phyloP scores from a whole-genome alignment of 2,797 vertebrate species.

The Apogon talboti region DNA sequence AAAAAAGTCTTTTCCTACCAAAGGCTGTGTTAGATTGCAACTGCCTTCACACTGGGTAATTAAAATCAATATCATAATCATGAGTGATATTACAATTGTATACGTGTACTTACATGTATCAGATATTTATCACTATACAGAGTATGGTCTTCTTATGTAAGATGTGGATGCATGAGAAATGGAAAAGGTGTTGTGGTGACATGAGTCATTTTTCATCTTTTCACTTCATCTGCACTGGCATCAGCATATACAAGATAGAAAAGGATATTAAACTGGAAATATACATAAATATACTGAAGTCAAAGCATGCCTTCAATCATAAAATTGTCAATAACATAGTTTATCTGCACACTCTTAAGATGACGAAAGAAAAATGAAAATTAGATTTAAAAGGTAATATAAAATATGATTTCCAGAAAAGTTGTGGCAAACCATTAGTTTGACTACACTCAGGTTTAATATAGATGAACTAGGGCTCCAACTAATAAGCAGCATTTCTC shows the following conservation, averaged over 20 bases:
- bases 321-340: too few relatives aligned
- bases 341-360: too few relatives aligned
- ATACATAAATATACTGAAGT: too few relatives aligned
- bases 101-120: too few relatives aligned
- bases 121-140: not conserved
- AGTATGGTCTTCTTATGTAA: not conserved
- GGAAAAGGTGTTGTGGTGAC: not conserved
- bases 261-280: too few relatives aligned
- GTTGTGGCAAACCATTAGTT: not conserved
- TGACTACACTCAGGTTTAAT: not conserved
- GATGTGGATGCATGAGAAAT: not conserved
- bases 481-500: too few relatives aligned
- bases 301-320: too few relatives aligned
- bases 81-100: not conserved
- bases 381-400: not conserved
- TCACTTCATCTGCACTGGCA: not conserved
- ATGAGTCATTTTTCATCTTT: not conserved
- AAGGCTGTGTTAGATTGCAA: conserved; percentile 18
- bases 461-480: not conserved
- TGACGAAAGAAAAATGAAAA: too few relatives aligned
- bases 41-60: conserved; percentile 8
- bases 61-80: conserved; percentile 15
- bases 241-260: too few relatives aligned
- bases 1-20: conserved; percentile 10
- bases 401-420: not conserved